Percentiles rank a stretch among this genome's conserved stretches.
Conservation (phyloP, 2,888 invertebrate genomes). For the Osedax fenrisi region DNA sequence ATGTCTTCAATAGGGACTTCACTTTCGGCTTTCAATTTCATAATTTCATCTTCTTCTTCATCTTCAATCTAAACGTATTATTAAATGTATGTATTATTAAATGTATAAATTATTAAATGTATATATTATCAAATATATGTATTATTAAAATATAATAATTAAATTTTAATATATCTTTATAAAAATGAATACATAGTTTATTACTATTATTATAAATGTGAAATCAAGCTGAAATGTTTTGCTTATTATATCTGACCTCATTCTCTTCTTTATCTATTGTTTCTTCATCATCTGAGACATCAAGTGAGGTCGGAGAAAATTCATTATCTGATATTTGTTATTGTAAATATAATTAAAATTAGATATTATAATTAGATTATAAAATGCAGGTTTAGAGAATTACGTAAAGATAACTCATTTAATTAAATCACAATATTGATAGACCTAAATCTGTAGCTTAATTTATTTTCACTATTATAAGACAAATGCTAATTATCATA, state of each 20-base stretch:
- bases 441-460: no score
- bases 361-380: no score
- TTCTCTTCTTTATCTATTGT: constrained; percentile 65
- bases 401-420: no score
- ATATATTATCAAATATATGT: background rate
- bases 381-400: no score
- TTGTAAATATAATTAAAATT: no score
- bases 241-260: background rate
- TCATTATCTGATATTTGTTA: constrained; percentile 60
- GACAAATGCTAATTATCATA: no score
- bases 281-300: constrained; percentile 69
- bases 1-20: constrained; percentile 72
- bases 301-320: constrained; percentile 65
- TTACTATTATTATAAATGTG: no score
- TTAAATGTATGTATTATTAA: constrained; percentile 30
- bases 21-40: constrained; percentile 74
- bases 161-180: no score
- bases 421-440: no score
- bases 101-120: constrained; percentile 32
- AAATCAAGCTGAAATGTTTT: no score
- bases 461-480: no score
- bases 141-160: background rate
- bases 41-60: constrained; percentile 58
- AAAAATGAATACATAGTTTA: no score
- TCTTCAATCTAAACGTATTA: constrained; percentile 6